phyloP scores from a whole-genome alignment of 2,113 vertebrate species.

The Corapipo altera region DNA sequence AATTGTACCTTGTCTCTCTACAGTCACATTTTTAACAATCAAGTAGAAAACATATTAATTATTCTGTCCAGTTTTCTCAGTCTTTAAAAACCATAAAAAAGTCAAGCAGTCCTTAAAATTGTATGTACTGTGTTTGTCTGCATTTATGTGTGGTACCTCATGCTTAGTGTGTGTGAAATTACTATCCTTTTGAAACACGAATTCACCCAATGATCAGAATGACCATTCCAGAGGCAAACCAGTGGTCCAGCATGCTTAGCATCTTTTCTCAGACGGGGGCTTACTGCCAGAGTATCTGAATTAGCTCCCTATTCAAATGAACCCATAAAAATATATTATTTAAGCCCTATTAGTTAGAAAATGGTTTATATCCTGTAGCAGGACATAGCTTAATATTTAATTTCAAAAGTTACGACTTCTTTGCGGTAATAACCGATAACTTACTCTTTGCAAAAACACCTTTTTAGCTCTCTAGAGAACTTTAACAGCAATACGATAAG shows the following conservation, averaged over 20 bases:
- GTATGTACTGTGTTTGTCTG: not conserved
- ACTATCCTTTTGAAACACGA: not conserved
- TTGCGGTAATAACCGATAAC: not conserved
- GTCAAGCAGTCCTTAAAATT: not conserved
- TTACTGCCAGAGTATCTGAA: not conserved
- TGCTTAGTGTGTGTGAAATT: not conserved
- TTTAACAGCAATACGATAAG: not conserved
- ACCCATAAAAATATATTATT: not conserved
- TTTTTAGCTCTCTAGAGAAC: not conserved
- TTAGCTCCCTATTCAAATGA: not conserved
- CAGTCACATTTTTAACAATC: not conserved
- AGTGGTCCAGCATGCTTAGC: not conserved
- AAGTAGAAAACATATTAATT: not conserved
- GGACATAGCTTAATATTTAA: not conserved
- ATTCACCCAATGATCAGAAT: not conserved
- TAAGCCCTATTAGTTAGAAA: not conserved
- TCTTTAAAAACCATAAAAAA: not conserved
- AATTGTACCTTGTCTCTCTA: not conserved
- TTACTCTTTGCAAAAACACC: not conserved
- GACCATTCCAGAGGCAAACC: not conserved
- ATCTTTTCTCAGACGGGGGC: not conserved
- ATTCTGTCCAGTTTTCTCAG: not conserved
- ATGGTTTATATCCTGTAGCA: not conserved
- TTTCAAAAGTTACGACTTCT: not conserved
- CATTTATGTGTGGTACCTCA: not conserved